These are phyloP conservation scores for Australoheros facetus DNA, from an alignment of 2,797 vertebrate species.

Conservation along the genomic window DNA sequence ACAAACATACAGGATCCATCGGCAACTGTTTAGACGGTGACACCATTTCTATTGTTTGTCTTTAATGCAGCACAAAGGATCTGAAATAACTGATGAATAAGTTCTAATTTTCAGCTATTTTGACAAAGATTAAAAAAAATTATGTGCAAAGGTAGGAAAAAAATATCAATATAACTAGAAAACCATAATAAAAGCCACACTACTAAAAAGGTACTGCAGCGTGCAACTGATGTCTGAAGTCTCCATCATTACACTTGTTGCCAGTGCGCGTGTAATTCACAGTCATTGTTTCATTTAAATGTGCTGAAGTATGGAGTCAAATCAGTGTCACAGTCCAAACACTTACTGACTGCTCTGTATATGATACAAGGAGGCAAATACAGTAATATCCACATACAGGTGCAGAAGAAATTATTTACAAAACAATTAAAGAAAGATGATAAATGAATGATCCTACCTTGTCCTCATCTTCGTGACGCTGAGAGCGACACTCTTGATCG, in stretches of 20 bases:
- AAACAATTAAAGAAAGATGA: background rate
- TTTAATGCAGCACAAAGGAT: background rate
- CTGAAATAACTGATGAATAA: background rate
- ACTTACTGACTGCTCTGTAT: constrained; percentile 12
- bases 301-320: background rate
- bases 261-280: background rate
- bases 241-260: background rate
- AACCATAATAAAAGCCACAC: background rate
- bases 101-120: background rate
- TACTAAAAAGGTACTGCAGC: background rate
- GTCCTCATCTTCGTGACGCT: constrained; percentile 65
- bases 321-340: constrained; percentile 28
- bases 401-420: background rate
- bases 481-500: constrained; percentile 62
- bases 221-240: background rate
- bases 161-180: background rate
- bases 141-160: background rate
- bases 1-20: constrained; percentile 7
- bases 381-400: constrained; percentile 10
- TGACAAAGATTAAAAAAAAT: background rate
- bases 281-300: background rate
- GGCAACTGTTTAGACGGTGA: constrained; percentile 10
- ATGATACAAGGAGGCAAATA: constrained; percentile 1
- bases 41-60: constrained; percentile 5
- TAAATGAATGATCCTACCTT: constrained; percentile 53